Percentiles rank a stretch among this genome's conserved stretches.
phyloP scores from a whole-genome alignment of 2,888 invertebrate species.

The Rhorus exstirpatorius region DNA sequence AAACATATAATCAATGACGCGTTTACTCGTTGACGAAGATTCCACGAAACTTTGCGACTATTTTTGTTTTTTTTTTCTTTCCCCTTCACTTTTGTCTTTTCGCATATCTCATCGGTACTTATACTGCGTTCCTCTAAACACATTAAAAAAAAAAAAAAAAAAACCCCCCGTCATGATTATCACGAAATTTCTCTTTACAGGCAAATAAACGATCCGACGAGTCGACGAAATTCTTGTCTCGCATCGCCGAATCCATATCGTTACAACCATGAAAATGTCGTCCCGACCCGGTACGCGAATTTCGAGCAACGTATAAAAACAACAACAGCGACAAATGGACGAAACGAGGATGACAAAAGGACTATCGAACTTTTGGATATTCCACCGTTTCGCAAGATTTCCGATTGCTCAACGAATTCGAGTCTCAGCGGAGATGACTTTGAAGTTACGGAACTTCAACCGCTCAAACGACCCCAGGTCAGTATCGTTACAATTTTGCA shows the following conservation, averaged over 20 bases:
- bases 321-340: slow-evolving; percentile 53
- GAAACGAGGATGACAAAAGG: slow-evolving; percentile 61
- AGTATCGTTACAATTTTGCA: slow-evolving; percentile 66
- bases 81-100: too few species aligned
- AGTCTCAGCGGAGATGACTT: slow-evolving; percentile 92
- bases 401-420: slow-evolving; percentile 92
- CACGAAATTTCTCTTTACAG: slow-evolving; percentile 65
- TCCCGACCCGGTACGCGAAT: slow-evolving; percentile 46
- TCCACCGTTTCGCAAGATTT: slow-evolving; percentile 87
- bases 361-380: slow-evolving; percentile 79
- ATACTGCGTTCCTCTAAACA: neutral
- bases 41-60: too few species aligned
- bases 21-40: too few species aligned
- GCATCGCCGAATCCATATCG: slow-evolving; percentile 78
- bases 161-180: neutral
- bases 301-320: slow-evolving; percentile 26
- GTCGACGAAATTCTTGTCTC: slow-evolving; percentile 82
- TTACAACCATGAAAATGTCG: slow-evolving; percentile 30
- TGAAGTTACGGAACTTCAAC: slow-evolving; percentile 86
- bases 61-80: too few species aligned
- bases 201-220: slow-evolving; percentile 74
- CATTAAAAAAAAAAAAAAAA: neutral
- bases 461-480: slow-evolving; percentile 81
- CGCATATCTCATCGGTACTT: too few species aligned
- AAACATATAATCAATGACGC: too few species aligned